Base-by-base conservation (phyloP, 2,888 invertebrate genomes). In the Zaprionus bogoriensis region DNA sequence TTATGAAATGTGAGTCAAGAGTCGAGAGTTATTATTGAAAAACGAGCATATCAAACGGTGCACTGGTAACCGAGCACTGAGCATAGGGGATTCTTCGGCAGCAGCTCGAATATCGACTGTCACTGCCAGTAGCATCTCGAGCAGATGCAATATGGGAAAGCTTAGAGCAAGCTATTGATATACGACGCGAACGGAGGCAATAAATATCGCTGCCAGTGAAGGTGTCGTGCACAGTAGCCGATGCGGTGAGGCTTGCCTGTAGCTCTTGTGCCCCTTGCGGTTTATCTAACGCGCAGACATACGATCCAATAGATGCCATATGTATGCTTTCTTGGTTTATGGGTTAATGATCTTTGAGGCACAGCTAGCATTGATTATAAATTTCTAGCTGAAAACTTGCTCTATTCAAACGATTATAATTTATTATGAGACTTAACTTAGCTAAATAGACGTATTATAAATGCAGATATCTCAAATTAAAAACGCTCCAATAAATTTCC, bases 1-100 rank as follows among this genome's bases (percentile, higher is more conserved):
- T 83, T 80, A 86, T 80, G 87, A 80, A 83, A 80, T 70, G 55
- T 61, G 70, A 79, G 66, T 75, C 55, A 65, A 63, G 46, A 77
- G 77, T 41, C 65, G 52, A 41, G 58, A 63, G 74, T 62, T 71
- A 70, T 62, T 83, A 64, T 79, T 73, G 80, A 79, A 82, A 73
- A 54, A 60, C 65, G 65, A 64, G 64, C 22, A 32, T 39, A 23
- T 14, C 7, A n/a, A 44, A 17, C 14, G 19, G 23, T 9, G 10
- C 12, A 14, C 17, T n/a, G n/a, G n/a, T n/a, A n/a, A n/a, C n/a
- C n/a, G n/a, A n/a, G n/a, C n/a, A n/a, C n/a, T n/a, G n/a, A n/a
- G n/a, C n/a, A n/a, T n/a, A n/a, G n/a, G n/a, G n/a, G n/a, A n/a
- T n/a, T n/a, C n/a, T n/a, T n/a, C n/a, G n/a, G 22, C 30, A 47